Evolutionary conservation across 2,113 vertebrate genomes (phyloP).

Genomic region (Nestor notabilis): DNA sequence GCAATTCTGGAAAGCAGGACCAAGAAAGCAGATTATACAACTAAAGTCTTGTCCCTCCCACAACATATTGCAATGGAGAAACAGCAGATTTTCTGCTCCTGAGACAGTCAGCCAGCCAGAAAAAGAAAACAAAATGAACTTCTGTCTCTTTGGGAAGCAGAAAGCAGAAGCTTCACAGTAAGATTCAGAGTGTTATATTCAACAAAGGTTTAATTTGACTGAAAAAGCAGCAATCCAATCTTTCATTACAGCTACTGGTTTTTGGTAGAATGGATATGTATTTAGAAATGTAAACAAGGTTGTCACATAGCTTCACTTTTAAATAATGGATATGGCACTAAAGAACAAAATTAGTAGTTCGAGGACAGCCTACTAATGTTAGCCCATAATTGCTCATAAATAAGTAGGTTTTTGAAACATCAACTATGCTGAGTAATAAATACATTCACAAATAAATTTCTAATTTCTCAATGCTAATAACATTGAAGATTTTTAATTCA

Average conservation of each 20-base stretch:
- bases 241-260: background rate
- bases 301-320: background rate
- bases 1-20: background rate
- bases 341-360: background rate
- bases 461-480: background rate
- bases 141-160: background rate
- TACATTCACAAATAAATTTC: background rate
- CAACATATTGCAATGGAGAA: fast-evolving
- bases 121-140: background rate
- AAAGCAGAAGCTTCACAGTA: background rate
- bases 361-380: background rate
- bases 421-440: background rate
- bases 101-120: background rate
- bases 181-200: background rate
- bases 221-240: background rate
- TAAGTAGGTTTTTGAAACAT: background rate
- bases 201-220: background rate
- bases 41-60: background rate
- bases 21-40: background rate
- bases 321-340: background rate
- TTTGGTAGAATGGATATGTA: background rate
- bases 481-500: background rate
- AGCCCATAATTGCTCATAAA: background rate
- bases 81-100: background rate
- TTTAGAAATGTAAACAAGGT: background rate